A percentile compares a stretch with the other conserved stretches of the same genome.
These are phyloP conservation scores for Acropternis orthonyx DNA, from an alignment of 2,797 vertebrate species.

Conservation along the genomic window DNA sequence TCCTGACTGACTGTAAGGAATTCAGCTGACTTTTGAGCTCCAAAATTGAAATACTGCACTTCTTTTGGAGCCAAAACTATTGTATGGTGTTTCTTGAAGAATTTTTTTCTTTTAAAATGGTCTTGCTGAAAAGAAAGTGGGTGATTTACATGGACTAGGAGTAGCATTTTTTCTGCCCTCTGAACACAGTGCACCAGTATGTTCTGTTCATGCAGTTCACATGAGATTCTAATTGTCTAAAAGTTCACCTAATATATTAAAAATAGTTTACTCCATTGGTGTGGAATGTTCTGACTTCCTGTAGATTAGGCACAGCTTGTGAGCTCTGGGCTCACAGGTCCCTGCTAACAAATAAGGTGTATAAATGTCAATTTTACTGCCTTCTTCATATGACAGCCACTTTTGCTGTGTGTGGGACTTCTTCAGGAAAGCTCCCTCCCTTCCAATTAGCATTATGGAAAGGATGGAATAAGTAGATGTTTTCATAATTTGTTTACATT, in stretches of 20 bases:
- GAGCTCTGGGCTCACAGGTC: background rate
- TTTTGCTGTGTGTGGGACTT: rapidly evolving
- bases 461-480: background rate
- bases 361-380: background rate
- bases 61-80: background rate
- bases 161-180: background rate
- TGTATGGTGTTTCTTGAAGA: background rate
- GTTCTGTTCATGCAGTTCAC: background rate
- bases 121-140: background rate
- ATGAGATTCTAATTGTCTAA: background rate
- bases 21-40: background rate
- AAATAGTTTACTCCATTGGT: background rate
- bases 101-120: background rate
- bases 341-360: background rate
- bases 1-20: background rate
- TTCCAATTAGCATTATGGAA: background rate
- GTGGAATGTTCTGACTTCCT: background rate
- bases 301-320: background rate
- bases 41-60: rapidly evolving
- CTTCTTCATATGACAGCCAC: background rate
- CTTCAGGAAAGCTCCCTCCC: background rate
- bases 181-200: background rate
- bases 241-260: background rate
- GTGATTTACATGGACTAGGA: background rate
- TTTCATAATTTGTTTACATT: background rate